These are phyloP conservation scores for Hofmannophila pseudospretella DNA, from an alignment of 2,888 invertebrate genomes.

Conservation along the genomic window DNA sequence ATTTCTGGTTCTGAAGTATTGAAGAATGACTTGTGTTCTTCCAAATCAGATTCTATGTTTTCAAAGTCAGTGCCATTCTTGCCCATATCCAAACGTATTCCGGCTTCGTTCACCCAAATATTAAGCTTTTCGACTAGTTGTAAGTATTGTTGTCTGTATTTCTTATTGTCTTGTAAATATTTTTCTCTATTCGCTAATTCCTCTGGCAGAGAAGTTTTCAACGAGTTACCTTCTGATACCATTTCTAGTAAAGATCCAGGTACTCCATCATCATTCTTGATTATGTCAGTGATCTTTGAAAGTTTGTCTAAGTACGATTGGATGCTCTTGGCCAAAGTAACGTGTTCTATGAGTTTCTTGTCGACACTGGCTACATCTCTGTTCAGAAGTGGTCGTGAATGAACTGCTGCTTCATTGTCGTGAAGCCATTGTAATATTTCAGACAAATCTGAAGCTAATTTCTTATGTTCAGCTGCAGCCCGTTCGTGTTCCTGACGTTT, in stretches of 20 bases:
- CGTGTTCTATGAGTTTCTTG: constrained; percentile 87
- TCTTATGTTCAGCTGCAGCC: constrained; percentile 91
- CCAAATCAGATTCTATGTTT: constrained; percentile 87
- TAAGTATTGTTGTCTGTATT: constrained; percentile 86
- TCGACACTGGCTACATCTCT: constrained; percentile 88
- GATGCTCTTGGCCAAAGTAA: constrained; percentile 82
- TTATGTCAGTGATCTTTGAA: constrained; percentile 82
- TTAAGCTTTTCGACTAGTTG: constrained; percentile 86
- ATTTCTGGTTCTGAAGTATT: constrained; percentile 85
- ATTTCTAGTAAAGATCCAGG: constrained; percentile 89
- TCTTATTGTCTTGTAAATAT: constrained; percentile 87
- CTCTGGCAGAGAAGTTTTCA: constrained; percentile 86
- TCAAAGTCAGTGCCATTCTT: constrained; percentile 93
- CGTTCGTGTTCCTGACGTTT: constrained; percentile 92
- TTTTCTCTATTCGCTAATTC: constrained; percentile 89
- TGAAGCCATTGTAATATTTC: constrained; percentile 90
- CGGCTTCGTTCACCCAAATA: constrained; percentile 90
- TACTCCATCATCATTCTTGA: constrained; percentile 86
- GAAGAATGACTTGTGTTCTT: constrained; percentile 93
- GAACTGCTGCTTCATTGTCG: constrained; percentile 87
- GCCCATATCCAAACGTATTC: constrained; percentile 84
- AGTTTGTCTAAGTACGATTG: constrained; percentile 83
- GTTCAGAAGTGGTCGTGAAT: constrained; percentile 88
- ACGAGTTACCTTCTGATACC: constrained; percentile 89
- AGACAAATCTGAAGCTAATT: constrained; percentile 89